These are phyloP conservation scores for Hirtodrosophila trivittata DNA, from an alignment of 2,888 invertebrate genomes.

Conservation along the genomic window DNA sequence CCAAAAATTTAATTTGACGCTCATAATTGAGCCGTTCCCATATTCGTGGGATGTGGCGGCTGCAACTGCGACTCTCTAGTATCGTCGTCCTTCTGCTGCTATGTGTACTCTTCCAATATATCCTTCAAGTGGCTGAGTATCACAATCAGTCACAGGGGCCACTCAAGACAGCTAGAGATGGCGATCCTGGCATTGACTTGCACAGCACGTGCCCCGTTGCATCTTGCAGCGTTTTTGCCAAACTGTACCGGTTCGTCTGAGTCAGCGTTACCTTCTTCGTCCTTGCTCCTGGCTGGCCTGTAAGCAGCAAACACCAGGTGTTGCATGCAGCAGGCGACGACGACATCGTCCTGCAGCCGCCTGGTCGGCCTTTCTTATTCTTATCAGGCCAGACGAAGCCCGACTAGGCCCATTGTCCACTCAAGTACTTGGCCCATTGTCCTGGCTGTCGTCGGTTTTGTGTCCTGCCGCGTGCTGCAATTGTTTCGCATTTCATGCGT, in stretches of 20 bases:
- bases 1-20: constrained; percentile 62
- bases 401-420: constrained; percentile 58
- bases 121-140: constrained; percentile 29
- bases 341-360: constrained; percentile 50
- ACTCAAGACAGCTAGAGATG: constrained; percentile 30
- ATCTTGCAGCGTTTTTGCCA: constrained; percentile 45
- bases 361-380: constrained; percentile 53
- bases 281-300: constrained; percentile 32
- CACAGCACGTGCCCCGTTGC: constrained; percentile 58
- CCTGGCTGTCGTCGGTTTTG: constrained; percentile 61
- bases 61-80: constrained; percentile 31
- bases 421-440: constrained; percentile 63
- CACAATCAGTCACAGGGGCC: constrained; percentile 17
- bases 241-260: constrained; percentile 58
- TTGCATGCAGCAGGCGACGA: constrained; percentile 56
- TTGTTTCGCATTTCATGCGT: constrained; percentile 66
- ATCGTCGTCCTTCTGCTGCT: neutral
- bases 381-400: constrained; percentile 46
- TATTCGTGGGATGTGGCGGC: constrained; percentile 43
- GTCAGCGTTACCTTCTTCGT: constrained; percentile 21
- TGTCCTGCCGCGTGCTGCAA: constrained; percentile 63
- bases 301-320: constrained; percentile 69
- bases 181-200: constrained; percentile 17
- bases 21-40: constrained; percentile 63
- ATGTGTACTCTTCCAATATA: neutral